Base-by-base conservation (phyloP, 2,888 invertebrate genomes). In the Tiphia femorata region DNA sequence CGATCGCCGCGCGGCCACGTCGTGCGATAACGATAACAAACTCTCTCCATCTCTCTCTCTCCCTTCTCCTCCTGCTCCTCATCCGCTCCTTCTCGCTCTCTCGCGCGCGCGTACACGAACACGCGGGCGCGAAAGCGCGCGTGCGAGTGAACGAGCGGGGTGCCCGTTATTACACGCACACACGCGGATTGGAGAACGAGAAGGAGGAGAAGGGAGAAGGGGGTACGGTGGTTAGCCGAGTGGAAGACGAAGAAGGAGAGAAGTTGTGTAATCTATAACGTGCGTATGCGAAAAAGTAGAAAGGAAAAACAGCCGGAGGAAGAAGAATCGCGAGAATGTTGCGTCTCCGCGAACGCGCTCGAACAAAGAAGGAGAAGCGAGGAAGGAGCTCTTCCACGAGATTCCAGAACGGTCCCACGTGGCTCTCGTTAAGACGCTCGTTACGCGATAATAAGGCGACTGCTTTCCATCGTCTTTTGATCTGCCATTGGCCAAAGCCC, bases 1-100 rank as follows among this genome's bases (percentile, higher is more conserved):
- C 70, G 69, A 70, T 68, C 70, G 70, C 71, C 68, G 73, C 72
- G 70, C 73, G 69, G 72, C 70, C 65, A 66, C 73, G 73, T 72
- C 72, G 67, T 58, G 57, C 75, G 70, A 70, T 70, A 78, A 78
- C 81, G 83, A 83, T 83, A 82, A 67, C 71, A 67, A 64, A 69
- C 71, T 64, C 63, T 60, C 38, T 33, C 43, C 27, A 27, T 44
- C 33, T 23, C 25, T 49, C 55, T 58, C 58, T 51, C 42, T 50
- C 58, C 46, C 46, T 33, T 42, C 46, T 30, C 33, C 4, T 7
- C n/a, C n/a, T 10, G 1, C 33, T 14, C 14, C 12, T n/a, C 7
- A 4, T 19, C 20, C 8, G 1, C 38, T 10, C 20, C 10, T n/a
- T n/a, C 43, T 17, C 30, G 30, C 41, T 12, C 37, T 20, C 25